Percentiles rank a stretch among this genome's conserved stretches.
Evolutionary conservation across 2,797 vertebrate genomes (phyloP).

Genomic region (Allobates femoralis): DNA sequence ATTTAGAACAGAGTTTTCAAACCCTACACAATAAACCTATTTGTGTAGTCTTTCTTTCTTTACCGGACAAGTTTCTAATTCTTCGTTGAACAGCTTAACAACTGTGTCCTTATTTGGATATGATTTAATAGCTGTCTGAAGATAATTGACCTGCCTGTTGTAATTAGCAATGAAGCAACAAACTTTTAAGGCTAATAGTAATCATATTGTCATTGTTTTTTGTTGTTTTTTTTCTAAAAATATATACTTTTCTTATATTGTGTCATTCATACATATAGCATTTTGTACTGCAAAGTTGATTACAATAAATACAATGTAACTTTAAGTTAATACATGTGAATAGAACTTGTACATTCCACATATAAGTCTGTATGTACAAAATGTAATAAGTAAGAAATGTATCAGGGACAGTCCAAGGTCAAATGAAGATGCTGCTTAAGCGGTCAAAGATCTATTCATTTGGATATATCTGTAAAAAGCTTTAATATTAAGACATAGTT

Average conservation of each 20-base stretch:
- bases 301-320: neutral
- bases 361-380: neutral
- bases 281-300: neutral
- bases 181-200: neutral
- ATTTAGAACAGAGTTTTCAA: neutral
- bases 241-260: neutral
- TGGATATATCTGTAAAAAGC: neutral
- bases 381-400: too few species aligned
- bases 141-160: neutral
- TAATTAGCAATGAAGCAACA: neutral
- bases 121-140: neutral
- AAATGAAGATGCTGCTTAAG: neutral
- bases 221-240: neutral
- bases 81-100: neutral
- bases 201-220: neutral
- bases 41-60: neutral
- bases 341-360: neutral
- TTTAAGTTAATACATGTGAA: neutral
- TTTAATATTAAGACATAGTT: neutral
- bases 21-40: neutral
- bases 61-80: neutral
- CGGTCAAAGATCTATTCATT: neutral
- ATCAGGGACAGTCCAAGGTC: neutral
- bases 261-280: neutral
- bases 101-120: constrained; percentile 13